phyloP scores from a whole-genome alignment of 1,140 invertebrate species.

The Elysia chlorotica region DNA sequence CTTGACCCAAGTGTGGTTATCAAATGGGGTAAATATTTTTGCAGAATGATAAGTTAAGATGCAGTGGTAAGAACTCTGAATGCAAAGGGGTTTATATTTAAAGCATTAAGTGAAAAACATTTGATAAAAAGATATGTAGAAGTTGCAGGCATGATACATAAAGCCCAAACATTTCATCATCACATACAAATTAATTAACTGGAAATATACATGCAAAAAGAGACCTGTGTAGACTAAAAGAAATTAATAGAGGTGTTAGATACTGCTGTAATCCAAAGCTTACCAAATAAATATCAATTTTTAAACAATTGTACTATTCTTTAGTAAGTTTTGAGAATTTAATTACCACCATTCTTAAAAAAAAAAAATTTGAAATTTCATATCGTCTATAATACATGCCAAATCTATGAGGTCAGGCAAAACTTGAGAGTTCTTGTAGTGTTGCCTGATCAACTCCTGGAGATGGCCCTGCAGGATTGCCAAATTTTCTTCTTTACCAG shows the following conservation, averaged over 20 bases:
- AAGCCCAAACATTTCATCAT: no score
- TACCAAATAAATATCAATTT: not conserved
- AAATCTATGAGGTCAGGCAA: conserved; percentile 46
- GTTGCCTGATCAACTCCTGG: conserved; percentile 33
- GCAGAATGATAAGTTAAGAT: no score
- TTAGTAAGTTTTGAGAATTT: not conserved
- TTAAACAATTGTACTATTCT: not conserved
- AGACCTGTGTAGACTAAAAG: not conserved
- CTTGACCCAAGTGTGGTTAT: no score
- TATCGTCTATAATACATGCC: conserved; percentile 33
- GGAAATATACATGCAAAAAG: no score
- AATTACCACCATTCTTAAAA: not conserved
- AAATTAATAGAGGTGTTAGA: not conserved
- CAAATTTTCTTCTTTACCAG: conserved; percentile 43
- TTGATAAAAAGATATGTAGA: no score
- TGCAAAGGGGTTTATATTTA: no score
- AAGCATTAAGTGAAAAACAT: no score
- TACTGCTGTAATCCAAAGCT: not conserved
- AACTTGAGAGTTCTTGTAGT: conserved; percentile 40
- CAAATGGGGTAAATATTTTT: no score
- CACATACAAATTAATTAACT: no score
- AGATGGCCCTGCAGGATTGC: conserved; percentile 38
- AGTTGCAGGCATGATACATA: no score
- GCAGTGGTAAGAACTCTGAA: no score
- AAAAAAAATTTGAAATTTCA: not conserved